Evolutionary conservation across 2,888 invertebrate genomes (phyloP), one percentile per base, ranked within the genome.

Genomic region (Troilus luridus): DNA sequence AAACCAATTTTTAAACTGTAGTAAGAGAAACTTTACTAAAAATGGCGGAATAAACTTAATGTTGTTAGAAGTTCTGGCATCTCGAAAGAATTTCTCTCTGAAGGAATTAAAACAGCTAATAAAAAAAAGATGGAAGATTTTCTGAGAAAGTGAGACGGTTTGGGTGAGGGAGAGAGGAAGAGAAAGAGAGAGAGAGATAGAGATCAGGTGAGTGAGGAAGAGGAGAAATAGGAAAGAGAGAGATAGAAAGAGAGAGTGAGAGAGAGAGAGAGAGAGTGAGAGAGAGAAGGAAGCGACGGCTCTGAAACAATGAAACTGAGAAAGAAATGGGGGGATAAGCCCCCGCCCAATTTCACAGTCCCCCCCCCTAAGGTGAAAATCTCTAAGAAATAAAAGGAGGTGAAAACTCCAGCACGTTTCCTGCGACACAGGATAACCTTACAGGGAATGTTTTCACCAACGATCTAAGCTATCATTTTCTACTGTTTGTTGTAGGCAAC

Each of bases 241-340:
- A 81, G 21, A 21, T 19, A 54, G 10, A 14, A 14, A 41, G 19
- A 41, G 19, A 24, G 9, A 81, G 54, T 9, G 19, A 81, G 21
- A 81, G 27, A 14, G 27, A 27, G 27, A 72, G 21, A 81, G 21
- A 21, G 54, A 54, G 10, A 14, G 41, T 19, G 19, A 41, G 19
- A 24, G 9, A 27, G 21, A 19, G 54, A 56, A 81, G 54, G 54
- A 81, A 81, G 81, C 81, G 81, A 81, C 41, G 81, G 81, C 54
- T 81, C 81, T 81, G 81, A 81, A 81, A 81, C 81, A 81, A 81
- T 81, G 81, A 81, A 81, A 81, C 81, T 41, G 81, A 41, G 81
- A 54, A 81, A 81, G 81, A 81, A 81, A 81, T 81, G 81, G 81
- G 81, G 81, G 81, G 81, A 81, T 81, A 81, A 81, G 81, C 81